Evolutionary conservation across 2,888 invertebrate species (phyloP), one percentile per base, ranked within the genome.

Genomic region (Drosophila macrospina): DNA sequence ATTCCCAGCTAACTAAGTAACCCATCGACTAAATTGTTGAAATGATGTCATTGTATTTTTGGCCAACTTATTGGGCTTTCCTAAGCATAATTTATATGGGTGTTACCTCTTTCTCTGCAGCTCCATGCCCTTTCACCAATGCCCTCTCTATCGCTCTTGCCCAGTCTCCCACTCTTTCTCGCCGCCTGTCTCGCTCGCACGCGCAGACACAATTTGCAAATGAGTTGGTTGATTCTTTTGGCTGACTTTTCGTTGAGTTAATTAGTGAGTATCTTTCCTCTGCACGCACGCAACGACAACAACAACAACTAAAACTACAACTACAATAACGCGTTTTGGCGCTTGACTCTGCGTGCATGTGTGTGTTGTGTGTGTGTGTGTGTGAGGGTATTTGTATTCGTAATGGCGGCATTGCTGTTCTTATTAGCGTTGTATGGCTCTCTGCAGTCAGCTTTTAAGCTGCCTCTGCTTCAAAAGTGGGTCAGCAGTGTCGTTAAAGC

Each of bases 221-320:
- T 84, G 66, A 84, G 87, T 63, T 72, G 79, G 16, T 70, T 72
- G 78, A 71, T 84, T 86, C 81, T 88, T 87, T 84, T 70, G 68
- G 85, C 50, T 78, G 82, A 67, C 74, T 74, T 77, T 80, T 67
- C 57, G 78, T 64, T 87, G 80, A 77, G 88, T 83, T 85, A 85
- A 89, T 85, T 89, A 89, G 88, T 87, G 71, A 71, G 87, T 87
- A 84, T 84, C 81, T 84, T 84, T 88, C 83, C 85, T 77, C 64
- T 34, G 78, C 87, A 88, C 88, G 88, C 83, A 83, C 76, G 62
- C 65, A 56, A 54, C 50, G 28, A 28, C 71, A 70, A 37, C 60
- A 41, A 7, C 39, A 59, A 11, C 20, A 54, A 34, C 60, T 32
- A 7, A 30, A 59, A 11, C 20, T 42, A 44, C 41, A 20, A 30